A percentile compares a stretch with the other conserved stretches of the same genome.
These are phyloP conservation scores for Ophion costatus DNA, from an alignment of 2,888 invertebrate genomes.

Conservation along the genomic window DNA sequence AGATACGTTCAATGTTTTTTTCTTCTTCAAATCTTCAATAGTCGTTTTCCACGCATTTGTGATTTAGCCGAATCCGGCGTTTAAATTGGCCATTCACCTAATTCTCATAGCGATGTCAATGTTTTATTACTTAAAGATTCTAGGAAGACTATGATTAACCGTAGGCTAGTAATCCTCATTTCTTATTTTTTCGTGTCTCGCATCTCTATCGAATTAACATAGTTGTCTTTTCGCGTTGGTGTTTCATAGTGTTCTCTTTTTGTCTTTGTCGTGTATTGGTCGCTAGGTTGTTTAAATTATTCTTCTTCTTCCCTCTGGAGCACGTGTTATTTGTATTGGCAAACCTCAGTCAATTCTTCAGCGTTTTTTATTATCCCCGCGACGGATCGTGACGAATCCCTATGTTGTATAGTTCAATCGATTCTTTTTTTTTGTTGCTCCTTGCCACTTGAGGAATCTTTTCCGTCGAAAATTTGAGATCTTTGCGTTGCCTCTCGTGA, in stretches of 20 bases:
- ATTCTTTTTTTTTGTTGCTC: not conserved
- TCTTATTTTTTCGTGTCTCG: conserved; percentile 66
- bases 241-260: conserved; percentile 45
- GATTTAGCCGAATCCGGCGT: conserved; percentile 53
- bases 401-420: conserved; percentile 11
- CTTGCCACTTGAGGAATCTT: conserved; percentile 34
- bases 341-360: conserved; percentile 35
- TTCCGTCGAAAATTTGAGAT: conserved; percentile 24
- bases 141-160: conserved; percentile 84
- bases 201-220: conserved; percentile 67
- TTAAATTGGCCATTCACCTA: conserved; percentile 72
- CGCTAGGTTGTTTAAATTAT: not conserved
- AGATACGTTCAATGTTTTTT: conserved; percentile 58
- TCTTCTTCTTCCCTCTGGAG: not conserved
- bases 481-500: not conserved
- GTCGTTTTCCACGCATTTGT: conserved; percentile 53
- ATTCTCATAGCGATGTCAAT: conserved; percentile 73
- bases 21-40: conserved; percentile 32
- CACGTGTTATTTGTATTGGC: conserved; percentile 42
- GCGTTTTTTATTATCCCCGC: conserved; percentile 14
- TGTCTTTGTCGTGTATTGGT: conserved; percentile 27
- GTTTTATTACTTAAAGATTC: conserved; percentile 73
- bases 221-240: conserved; percentile 54
- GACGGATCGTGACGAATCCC: conserved; percentile 15
- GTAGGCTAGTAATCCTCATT: conserved; percentile 80